Evolutionary conservation across 2,888 invertebrate genomes (phyloP).

Genomic region (Phengaris arion): DNA sequence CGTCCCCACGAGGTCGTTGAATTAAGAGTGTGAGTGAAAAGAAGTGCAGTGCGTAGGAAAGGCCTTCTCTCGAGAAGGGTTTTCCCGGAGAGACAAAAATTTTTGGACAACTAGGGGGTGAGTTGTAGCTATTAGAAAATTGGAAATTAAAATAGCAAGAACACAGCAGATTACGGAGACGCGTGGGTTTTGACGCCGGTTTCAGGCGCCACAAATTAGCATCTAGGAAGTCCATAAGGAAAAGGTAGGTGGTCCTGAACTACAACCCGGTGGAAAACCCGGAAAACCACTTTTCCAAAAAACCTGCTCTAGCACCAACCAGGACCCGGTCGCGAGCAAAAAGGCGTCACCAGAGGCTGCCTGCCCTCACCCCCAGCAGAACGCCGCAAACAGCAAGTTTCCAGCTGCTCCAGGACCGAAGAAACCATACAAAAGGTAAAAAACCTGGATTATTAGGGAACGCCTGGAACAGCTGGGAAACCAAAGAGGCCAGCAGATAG

Average conservation of each 20-base stretch:
- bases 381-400: background rate
- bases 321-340: background rate
- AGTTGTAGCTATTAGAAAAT: background rate
- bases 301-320: background rate
- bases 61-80: background rate
- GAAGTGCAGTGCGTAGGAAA: background rate
- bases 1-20: no score
- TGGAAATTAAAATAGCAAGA: accelerated
- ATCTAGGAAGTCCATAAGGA: accelerated
- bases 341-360: background rate
- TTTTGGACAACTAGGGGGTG: background rate
- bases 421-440: background rate
- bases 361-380: background rate
- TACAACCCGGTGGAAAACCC: no score
- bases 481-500: background rate
- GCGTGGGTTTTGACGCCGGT: background rate
- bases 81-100: background rate
- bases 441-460: background rate
- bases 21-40: background rate
- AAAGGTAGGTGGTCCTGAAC: background rate
- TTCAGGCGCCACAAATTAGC: background rate
- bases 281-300: background rate
- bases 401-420: background rate
- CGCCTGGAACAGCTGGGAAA: background rate
- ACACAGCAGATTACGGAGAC: accelerated